Evolutionary conservation across 2,797 vertebrate species (phyloP), one percentile per base, ranked within the genome.

Genomic region (Hyperoplus immaculatus): DNA sequence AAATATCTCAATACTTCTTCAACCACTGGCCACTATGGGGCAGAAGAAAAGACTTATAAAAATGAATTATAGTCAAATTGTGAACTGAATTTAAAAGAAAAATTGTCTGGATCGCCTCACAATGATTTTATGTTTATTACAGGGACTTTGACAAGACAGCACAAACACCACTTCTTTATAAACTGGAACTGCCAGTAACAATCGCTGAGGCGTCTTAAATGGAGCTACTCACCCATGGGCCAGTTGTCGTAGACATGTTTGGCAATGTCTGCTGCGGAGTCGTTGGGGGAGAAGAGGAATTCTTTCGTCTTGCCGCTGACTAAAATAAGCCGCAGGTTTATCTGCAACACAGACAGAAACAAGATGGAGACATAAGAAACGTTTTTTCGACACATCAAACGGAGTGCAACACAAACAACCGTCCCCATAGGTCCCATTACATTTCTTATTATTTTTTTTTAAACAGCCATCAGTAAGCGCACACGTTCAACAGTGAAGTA

Each of bases 261-360:
- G 87, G 98, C 97, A 5, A 99, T 99, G 93, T 99, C 97, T 64
- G 97, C 96, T 53, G 98, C 98, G 0, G 98, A 99, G 87, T 98
- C 97, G 57, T 97, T 98, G 1, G 98, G 97, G 69, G 97, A 98
- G 92, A 99, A 99, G 16, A 98, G 94, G 93, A 99, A 99, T 78
- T 99, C 98, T 95, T 99, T 99, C 39, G 98, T 99, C 93, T 99
- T 99, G 50, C 98, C 98, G 1, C 98, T 99, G 91, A 99, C 98
- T 90, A 99, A 94, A 93, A 99, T 99, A 74, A 99, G 97, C 86
- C 97, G 96, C 93, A 99, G 94, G 94, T 99, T 99, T 92, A 99
- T 99, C 98, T 99, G 96, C 38, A 88, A 93, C 63, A 90, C 59
- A 89, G 18, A 86, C 43, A 41, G 68, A 77, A 70, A 54, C 0